phyloP scores from a whole-genome alignment of 2,797 vertebrate species.

The Bovichtus variegatus region DNA sequence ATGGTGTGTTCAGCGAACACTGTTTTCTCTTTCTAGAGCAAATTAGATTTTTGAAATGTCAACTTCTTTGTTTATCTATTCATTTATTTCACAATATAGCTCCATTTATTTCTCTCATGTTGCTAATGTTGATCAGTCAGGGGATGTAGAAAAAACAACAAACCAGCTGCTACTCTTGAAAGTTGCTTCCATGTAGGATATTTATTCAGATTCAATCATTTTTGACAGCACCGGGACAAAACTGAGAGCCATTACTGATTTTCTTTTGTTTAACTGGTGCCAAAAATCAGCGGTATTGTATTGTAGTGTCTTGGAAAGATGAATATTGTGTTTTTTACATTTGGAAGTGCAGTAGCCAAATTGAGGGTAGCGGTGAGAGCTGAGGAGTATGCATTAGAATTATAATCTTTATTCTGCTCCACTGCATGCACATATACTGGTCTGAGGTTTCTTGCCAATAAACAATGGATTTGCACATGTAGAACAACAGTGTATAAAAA shows the following conservation, averaged over 20 bases:
- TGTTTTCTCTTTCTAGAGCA: constrained; percentile 16
- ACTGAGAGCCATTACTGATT: constrained; percentile 21
- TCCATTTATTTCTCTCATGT: constrained; percentile 2
- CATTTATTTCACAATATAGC: constrained; percentile 3
- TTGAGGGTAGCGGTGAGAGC: background rate
- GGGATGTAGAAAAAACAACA: background rate
- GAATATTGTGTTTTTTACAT: constrained; percentile 33
- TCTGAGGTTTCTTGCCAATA: constrained; percentile 42
- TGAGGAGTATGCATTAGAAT: constrained; percentile 38
- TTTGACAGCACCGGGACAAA: constrained; percentile 48
- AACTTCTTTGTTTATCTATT: constrained; percentile 3
- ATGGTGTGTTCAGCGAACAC: constrained; percentile 31
- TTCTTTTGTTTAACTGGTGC: constrained; percentile 29
- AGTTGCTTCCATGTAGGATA: background rate
- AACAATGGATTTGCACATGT: constrained; percentile 46
- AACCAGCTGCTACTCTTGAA: background rate
- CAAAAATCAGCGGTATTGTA: constrained; percentile 4
- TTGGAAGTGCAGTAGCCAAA: constrained; percentile 15
- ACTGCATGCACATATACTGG: constrained; percentile 29
- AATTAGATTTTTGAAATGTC: constrained; percentile 26
- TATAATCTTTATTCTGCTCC: constrained; percentile 49
- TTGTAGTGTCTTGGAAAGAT: constrained; percentile 11
- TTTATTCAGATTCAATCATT: constrained; percentile 29
- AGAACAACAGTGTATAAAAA: constrained; percentile 37
- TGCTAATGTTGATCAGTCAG: constrained; percentile 18